Conservation (phyloP, 1,140 invertebrate species). For the Mycetomoellerius zeteki region DNA sequence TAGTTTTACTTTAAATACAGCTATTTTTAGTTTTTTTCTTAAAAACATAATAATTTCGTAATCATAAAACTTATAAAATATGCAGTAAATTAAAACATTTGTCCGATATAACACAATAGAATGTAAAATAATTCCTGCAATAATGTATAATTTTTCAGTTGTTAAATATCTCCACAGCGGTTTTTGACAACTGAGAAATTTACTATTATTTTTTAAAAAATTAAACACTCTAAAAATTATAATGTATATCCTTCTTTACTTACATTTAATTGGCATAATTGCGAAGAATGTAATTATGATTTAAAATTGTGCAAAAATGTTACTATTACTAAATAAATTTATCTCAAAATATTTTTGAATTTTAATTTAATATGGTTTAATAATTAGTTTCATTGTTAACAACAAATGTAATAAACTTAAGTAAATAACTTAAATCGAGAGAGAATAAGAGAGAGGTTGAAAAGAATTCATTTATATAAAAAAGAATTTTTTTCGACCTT, state of each 20-base stretch:
- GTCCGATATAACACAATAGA: no score
- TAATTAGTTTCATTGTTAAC: neutral
- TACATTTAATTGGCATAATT: neutral
- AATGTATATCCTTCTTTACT: neutral
- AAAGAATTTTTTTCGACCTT: constrained; percentile 25
- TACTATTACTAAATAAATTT: constrained; percentile 6
- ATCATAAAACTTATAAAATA: no score
- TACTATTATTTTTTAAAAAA: no score
- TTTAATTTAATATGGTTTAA: neutral
- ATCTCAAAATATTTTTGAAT: neutral
- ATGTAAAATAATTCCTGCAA: no score
- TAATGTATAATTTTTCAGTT: no score
- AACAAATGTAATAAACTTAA: neutral
- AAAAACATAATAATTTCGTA: no score
- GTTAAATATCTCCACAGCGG: no score
- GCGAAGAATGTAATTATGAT: neutral
- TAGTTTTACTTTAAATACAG: no score
- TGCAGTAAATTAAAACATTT: no score
- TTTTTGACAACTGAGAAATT: no score
- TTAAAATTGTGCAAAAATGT: neutral
- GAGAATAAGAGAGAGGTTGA: neutral
- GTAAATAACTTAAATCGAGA: neutral
- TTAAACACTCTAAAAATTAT: no score
- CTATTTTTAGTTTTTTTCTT: no score
- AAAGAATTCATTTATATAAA: neutral